These are phyloP conservation scores for Orthosia incerta DNA, from an alignment of 2,888 invertebrate species.

Conservation along the genomic window DNA sequence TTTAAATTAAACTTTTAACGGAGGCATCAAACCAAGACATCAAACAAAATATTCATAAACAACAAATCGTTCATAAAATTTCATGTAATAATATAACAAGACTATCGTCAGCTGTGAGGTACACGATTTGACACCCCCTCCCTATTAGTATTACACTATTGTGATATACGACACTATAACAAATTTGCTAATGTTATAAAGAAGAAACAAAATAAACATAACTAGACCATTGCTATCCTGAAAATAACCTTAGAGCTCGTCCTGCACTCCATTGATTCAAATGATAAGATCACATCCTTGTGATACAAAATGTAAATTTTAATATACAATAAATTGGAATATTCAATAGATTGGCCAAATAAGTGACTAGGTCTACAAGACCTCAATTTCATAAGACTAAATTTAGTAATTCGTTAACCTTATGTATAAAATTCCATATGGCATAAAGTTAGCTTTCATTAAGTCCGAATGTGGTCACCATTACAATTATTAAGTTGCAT, in stretches of 20 bases:
- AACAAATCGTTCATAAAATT: constrained; percentile 90
- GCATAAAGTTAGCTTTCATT: constrained; percentile 91
- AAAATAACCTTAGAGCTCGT: constrained; percentile 87
- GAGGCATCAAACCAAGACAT: constrained; percentile 91
- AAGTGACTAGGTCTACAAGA: constrained; percentile 90
- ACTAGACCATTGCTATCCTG: constrained; percentile 91
- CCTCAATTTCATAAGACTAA: constrained; percentile 89
- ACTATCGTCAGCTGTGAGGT: constrained; percentile 82
- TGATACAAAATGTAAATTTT: constrained; percentile 87
- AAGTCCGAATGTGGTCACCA: constrained; percentile 88
- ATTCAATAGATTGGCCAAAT: constrained; percentile 90
- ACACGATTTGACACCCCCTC: constrained; percentile 91
- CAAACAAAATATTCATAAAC: constrained; percentile 88
- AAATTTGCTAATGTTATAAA: constrained; percentile 89
- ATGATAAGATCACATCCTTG: constrained; percentile 84
- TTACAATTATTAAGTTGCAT: constrained; percentile 89
- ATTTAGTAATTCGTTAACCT: constrained; percentile 91
- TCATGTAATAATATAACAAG: constrained; percentile 89
- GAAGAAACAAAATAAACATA: constrained; percentile 89
- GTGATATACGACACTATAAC: constrained; percentile 91
- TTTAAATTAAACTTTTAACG: constrained; percentile 90
- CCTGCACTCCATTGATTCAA: constrained; percentile 90
- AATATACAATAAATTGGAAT: constrained; percentile 91
- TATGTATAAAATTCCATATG: constrained; percentile 91
- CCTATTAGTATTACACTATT: constrained; percentile 90